Evolutionary conservation across 2,113 vertebrate genomes (phyloP).

Genomic region (Gasterosteus aculeatus): DNA sequence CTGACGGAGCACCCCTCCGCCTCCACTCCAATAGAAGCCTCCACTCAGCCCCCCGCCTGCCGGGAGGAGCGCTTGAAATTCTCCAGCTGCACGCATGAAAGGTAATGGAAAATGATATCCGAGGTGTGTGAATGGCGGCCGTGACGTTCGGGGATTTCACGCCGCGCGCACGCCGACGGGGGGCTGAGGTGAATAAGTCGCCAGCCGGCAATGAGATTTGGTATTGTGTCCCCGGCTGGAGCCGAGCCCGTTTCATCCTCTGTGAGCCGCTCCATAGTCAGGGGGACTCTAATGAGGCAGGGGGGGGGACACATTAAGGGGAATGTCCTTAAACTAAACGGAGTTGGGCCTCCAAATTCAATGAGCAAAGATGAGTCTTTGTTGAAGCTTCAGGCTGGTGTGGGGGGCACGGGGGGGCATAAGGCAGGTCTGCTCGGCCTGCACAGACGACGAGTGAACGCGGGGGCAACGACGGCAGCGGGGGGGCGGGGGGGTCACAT

Average conservation of each 20-base stretch:
- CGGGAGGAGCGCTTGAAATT: conserved; percentile 53
- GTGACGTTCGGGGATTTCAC: conserved; percentile 64
- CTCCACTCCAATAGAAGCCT: conserved; percentile 17
- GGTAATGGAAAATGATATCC: conserved; percentile 48
- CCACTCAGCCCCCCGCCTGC: conserved; percentile 15
- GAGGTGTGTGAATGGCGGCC: conserved; percentile 61
- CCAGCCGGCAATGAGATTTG: conserved; percentile 70
- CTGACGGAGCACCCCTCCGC: conserved; percentile 25
- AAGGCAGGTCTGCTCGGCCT: conserved; percentile 36
- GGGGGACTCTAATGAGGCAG: conserved; percentile 69
- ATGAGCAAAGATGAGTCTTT: conserved; percentile 37
- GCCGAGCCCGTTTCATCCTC: conserved; percentile 66
- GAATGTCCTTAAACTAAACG: conserved; percentile 40
- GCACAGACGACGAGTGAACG: conserved; percentile 39
- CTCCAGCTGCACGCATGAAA: conserved; percentile 38
- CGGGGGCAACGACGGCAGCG: conserved; percentile 8
- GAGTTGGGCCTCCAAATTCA: conserved; percentile 49
- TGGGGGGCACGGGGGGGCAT: conserved; percentile 25
- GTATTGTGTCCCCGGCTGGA: conserved; percentile 60
- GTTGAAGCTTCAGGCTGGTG: conserved; percentile 26
- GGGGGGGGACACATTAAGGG: conserved; percentile 54
- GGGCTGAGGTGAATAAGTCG: conserved; percentile 65
- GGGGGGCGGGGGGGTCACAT: not conserved
- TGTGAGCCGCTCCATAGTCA: conserved; percentile 60
- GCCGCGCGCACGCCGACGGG: conserved; percentile 55